Base-by-base conservation (phyloP, 2,888 invertebrate species). In the Macropis europaea region DNA sequence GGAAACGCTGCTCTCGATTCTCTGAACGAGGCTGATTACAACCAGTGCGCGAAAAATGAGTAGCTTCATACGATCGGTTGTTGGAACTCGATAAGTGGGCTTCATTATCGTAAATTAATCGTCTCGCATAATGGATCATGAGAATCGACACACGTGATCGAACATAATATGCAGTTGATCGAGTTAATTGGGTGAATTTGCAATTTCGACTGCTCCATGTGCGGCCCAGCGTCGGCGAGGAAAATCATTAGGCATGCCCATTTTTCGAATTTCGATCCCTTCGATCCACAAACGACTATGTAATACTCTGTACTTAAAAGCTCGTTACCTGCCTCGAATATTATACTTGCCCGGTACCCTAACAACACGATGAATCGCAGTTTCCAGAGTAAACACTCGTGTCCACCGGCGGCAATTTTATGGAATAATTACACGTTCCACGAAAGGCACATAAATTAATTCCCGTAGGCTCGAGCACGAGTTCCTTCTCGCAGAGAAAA, bases 161-260 rank as follows among this genome's bases (percentile, higher is more conserved):
- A 62, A 36, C 36, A 7, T 73, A 56, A 68, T 63, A 34, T 42
- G 19, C n/a, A 0, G 34, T 38, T 28, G 32, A 43, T 42, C 34
- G 17, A 45, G 32, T 70, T 60, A 76, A 76, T 79, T 73, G 64
- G 61, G 42, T 48, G 47, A 52, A 79, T 77, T 67, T 77, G 67
- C 72, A 72, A 75, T 77, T 68, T 59, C 67, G 71, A 47, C 38
- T 38, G 59, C 68, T 47, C 24, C 32, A 22, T 15, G 30, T 15
- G 32, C 13, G 32, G 32, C 28, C 38, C 26, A 24, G 36, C 40
- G 13, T 26, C 36, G n/a, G n/a, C n/a, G 26, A 13, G 13, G 13
- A 11, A 42, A 43, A 53, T 72, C 66, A 59, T 53, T 53, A 34
- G 17, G 40, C 34, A 32, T 28, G 4, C 40, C n/a, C 52, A 2